A percentile compares a stretch with the other conserved stretches of the same genome.
Evolutionary conservation across 1,140 invertebrate species (phyloP).

Genomic region (Triops longicaudatus): DNA sequence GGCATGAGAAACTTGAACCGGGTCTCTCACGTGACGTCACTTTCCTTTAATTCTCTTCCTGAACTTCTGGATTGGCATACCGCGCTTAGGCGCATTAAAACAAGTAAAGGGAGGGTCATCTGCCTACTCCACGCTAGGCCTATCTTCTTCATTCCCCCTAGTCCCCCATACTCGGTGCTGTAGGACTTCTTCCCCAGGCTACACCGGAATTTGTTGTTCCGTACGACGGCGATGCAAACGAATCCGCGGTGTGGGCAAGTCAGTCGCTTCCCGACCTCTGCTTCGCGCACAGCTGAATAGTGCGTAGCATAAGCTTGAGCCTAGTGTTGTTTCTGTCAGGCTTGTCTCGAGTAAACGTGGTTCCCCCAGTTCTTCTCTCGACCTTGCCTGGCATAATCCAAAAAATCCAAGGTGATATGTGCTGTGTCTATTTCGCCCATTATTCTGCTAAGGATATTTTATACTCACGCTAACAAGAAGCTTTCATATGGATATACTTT

Average conservation of each 20-base stretch:
- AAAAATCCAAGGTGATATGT: neutral
- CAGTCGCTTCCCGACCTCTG: slow-evolving; percentile 13
- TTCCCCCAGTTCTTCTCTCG: neutral
- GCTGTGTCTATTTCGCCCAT: neutral
- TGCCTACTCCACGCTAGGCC: neutral
- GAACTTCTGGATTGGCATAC: neutral
- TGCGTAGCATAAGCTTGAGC: neutral
- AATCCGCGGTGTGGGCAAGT: slow-evolving; percentile 13
- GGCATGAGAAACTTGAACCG: neutral
- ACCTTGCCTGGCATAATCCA: neutral
- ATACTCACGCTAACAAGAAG: neutral
- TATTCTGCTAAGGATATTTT: slow-evolving; percentile 12
- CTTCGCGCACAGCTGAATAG: slow-evolving; percentile 9
- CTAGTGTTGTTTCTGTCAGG: neutral
- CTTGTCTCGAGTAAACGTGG: neutral
- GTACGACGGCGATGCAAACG: neutral
- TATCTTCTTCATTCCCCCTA: neutral
- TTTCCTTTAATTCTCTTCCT: neutral
- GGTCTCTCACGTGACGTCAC: neutral
- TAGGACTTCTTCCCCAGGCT: slow-evolving; percentile 10
- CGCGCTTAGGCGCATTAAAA: neutral
- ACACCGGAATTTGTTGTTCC: slow-evolving; percentile 14
- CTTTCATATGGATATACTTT: neutral
- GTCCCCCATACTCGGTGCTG: neutral
- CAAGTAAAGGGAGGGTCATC: neutral